Percentiles rank a stretch among this genome's conserved stretches.
Evolutionary conservation across 2,797 vertebrate species (phyloP).

Genomic region (Galagoides demidoff): DNA sequence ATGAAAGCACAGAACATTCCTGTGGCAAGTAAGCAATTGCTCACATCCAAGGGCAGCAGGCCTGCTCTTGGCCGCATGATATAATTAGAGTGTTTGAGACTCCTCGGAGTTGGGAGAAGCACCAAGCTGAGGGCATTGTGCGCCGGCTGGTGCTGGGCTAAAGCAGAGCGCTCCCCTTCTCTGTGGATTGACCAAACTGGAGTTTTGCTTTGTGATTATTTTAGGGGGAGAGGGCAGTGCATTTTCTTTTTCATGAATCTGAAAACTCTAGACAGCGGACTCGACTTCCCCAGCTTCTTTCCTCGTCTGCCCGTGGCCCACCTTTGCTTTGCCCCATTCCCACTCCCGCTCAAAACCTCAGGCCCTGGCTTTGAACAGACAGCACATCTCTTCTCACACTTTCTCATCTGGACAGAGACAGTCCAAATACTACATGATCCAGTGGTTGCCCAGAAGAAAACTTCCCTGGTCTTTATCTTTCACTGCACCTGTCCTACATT

Average conservation of each 20-base stretch:
- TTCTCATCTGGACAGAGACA: background rate
- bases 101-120: background rate
- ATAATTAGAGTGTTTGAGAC: background rate
- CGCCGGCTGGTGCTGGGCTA: background rate
- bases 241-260: slow-evolving; percentile 2
- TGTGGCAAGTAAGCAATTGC: background rate
- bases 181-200: background rate
- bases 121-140: background rate
- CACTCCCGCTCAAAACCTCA: background rate
- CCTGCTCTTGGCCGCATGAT: background rate
- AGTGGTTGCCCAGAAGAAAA: background rate
- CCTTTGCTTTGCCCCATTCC: background rate
- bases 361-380: background rate
- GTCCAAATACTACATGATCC: background rate
- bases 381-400: background rate
- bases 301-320: background rate
- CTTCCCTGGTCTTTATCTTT: background rate
- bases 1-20: slow-evolving; percentile 11
- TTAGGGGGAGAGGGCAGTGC: background rate
- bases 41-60: background rate
- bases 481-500: rapidly evolving
- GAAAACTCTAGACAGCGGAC: background rate
- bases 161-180: background rate
- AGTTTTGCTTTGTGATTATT: background rate
- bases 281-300: background rate